Conservation (phyloP, 2,888 invertebrate genomes). For the Pelosia muscerda region DNA sequence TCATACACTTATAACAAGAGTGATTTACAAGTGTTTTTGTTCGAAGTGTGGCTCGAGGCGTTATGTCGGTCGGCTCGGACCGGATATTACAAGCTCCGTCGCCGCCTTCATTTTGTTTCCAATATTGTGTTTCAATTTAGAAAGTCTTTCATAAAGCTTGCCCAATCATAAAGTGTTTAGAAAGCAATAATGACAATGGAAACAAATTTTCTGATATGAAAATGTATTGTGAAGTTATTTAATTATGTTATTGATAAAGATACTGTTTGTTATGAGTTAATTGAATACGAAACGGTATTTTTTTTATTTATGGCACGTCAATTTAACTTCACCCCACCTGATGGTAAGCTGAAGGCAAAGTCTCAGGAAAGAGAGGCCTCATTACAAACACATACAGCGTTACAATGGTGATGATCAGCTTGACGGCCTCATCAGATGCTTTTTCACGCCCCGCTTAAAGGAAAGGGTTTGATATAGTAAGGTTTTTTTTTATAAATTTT, state of each 20-base stretch:
- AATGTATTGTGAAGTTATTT: slow-evolving; percentile 17
- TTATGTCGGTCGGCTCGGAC: slow-evolving; percentile 58
- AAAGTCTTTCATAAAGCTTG: slow-evolving; percentile 26
- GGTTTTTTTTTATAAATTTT: too few species aligned
- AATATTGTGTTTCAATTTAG: slow-evolving; percentile 43
- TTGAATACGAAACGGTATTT: background rate
- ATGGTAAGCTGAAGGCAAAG: too few species aligned
- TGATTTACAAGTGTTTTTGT: slow-evolving; percentile 41
- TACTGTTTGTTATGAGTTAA: background rate
- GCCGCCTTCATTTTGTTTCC: slow-evolving; percentile 45
- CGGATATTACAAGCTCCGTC: slow-evolving; percentile 68
- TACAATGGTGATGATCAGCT: too few species aligned
- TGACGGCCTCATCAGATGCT: too few species aligned
- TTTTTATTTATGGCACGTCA: too few species aligned
- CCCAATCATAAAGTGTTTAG: slow-evolving; percentile 30
- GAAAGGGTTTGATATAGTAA: too few species aligned
- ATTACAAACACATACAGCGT: too few species aligned
- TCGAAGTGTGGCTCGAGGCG: slow-evolving; percentile 42
- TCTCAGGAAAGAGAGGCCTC: too few species aligned
- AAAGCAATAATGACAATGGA: slow-evolving; percentile 25
- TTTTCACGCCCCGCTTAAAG: too few species aligned
- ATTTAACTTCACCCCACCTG: too few species aligned
- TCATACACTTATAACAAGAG: slow-evolving; percentile 23
- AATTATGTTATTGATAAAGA: slow-evolving; percentile 7
- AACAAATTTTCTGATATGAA: slow-evolving; percentile 21